A percentile compares a stretch with the other conserved stretches of the same genome.
These are phyloP conservation scores for Dryobota labecula DNA, from an alignment of 2,888 invertebrate genomes.

Conservation along the genomic window DNA sequence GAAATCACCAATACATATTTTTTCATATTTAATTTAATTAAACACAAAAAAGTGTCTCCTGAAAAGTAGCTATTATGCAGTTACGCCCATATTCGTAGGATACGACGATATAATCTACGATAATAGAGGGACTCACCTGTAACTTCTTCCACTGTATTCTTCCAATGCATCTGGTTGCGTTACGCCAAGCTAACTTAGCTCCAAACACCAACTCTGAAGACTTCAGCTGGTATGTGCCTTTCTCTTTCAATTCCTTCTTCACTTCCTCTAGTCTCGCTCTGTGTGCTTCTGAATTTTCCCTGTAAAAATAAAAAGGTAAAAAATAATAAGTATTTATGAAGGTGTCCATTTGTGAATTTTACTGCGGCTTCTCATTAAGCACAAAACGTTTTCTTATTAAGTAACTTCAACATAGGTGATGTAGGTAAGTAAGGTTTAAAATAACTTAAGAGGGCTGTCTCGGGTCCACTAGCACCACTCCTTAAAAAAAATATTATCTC, in stretches of 20 bases:
- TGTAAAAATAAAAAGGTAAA: constrained; percentile 73
- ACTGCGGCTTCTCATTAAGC: neutral
- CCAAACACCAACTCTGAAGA: constrained; percentile 98
- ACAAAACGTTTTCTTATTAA: neutral
- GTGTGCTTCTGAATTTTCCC: constrained; percentile 95
- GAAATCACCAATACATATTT: no score
- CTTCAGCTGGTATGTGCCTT: constrained; percentile 97
- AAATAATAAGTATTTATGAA: neutral
- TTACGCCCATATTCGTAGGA: no score
- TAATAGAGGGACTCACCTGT: constrained; percentile 91
- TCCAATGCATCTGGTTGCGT: constrained; percentile 97
- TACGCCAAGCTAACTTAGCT: constrained; percentile 98
- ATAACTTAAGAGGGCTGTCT: no score
- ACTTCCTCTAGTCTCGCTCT: constrained; percentile 94
- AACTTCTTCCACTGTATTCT: constrained; percentile 99
- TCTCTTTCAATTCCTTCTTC: constrained; percentile 92
- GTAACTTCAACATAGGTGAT: neutral
- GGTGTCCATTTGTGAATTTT: neutral
- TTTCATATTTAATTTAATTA: no score
- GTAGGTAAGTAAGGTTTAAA: neutral
- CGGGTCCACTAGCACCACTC: no score
- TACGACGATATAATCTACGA: no score
- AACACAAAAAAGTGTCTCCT: no score
- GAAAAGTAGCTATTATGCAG: no score
- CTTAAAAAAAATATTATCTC: no score